Base-by-base conservation (phyloP, 2,888 invertebrate genomes). In the Leptinotarsa tumamoca region DNA sequence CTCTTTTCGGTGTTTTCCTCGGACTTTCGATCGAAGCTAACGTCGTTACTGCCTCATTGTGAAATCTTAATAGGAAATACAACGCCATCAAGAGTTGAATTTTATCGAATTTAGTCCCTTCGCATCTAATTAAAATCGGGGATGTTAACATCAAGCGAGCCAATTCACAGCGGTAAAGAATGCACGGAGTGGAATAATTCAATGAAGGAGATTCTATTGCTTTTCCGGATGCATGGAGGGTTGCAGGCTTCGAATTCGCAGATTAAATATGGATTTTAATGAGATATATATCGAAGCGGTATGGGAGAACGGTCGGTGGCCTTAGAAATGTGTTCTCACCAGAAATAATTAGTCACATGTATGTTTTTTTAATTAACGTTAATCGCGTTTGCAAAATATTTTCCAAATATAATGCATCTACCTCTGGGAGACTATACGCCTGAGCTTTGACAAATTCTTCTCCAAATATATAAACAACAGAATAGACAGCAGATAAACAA, bases 91-190 rank as follows among this genome's bases (percentile, higher is more conserved):
- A 68, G 72, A 68, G 68, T 72, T 21, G 56, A 27, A 72, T 63
- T 72, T 69, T 72, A 69, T 75, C 68, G 27, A 69, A 69, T 72
- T 69, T 56, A 18, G 52, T 72, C 49, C 54, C 75, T 75, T 69
- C 72, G 43, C 56, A 56, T 73, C 56, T 73, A 67, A 78, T 78
- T 75, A 72, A 74, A 75, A 76, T 70, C 67, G 67, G 73, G 72
- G 75, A 74, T 76, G 75, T 73, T 72, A 72, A 74, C 72, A 67
- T 67, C 61, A 23, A 58, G 43, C 66, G 71, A 75, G 74, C 73
- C 75, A 75, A 75, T 74, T 75, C 58, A 27, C 66, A 72, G 58
- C 49, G 72, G 73, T 68, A 75, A 78, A 78, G 52, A 75, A 75
- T 75, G 78, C 72, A 68, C 56, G 27, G 71, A 71, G 51, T 68